Base-by-base conservation (phyloP, 2,113 vertebrate genomes). In the Hypomesus transpacificus region DNA sequence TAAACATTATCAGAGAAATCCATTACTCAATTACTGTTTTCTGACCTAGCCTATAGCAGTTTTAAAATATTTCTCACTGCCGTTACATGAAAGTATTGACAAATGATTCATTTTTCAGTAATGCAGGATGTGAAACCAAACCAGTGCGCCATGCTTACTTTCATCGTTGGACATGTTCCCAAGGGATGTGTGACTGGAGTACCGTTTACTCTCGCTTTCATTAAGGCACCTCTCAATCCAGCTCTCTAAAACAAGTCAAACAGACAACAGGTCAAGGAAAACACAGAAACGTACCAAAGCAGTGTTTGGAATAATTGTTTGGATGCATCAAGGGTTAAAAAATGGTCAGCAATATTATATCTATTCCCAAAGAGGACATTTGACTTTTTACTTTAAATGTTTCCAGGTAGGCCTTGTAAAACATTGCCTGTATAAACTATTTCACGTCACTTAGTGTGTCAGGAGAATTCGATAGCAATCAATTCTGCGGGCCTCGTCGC, bases 221-320 rank as follows among this genome's bases (percentile, higher is more conserved):
- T 90, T 99, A 90, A 99, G 96, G 89, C 97, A 99, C 89, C 97
- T 92, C 91, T 99, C 97, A 92, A 99, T 99, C 97, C 97, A 99
- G 86, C 97, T 99, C 93, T 99, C 97, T 99, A 89, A 1, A 91
- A 92, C 87, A 91, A 73, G 14, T 80, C 18, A 26, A 85, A 54
- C 4, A 66, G 24, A n/a, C 46, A 2, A 82, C 28, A 76, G 11
- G 4, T 51, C 21, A 34, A 21, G 46, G 13, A 53, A 17, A 62
- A 57, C 1, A 18, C 18, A 50, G 63, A n/a, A 20, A 50, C 46
- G 4, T 65, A 39, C n/a, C 50, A 46, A 21, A 46, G 39, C 13
- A 39, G 22, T 5, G 3, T 22, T 22, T n/a, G 14, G n/a, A 46
- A 21, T 21, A 20, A 21, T 65, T 56, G 6, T 56, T 56, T 56